Evolutionary conservation across 2,797 vertebrate genomes (phyloP), one percentile per base, ranked within the genome.

Genomic region (Poecilia gillii): DNA sequence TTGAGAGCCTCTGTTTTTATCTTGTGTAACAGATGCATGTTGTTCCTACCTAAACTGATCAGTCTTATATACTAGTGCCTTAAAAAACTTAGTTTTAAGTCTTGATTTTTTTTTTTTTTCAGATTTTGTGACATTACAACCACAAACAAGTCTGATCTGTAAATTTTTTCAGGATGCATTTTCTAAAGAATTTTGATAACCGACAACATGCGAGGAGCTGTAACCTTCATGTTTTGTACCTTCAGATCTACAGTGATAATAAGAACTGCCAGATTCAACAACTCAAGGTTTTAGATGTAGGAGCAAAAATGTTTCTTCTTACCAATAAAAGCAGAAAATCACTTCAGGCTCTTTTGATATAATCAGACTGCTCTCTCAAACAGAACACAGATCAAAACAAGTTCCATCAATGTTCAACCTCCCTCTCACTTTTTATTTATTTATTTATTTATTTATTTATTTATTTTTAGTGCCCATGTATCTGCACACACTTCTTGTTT

Each of bases 171-270:
- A 62, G 31, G 33, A 25, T n/a, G 25, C 25, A 57, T 28, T 57
- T 31, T 62, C 9, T 62, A 33, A 14, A 62, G n/a, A 13, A 5
- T 39, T 68, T 41, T 41, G 36, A 41, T 41, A 68, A 33, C 14
- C 39, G 18, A 23, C 25, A n/a, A 55, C 39, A 23, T 62, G 51
- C 71, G 28, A 23, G 18, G 47, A 0, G 59, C 75, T 72, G 20
- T n/a, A 4, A 36, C 68, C 64, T 43, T 45, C 72, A 20, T 81
- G 75, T 85, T 86, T 81, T 53, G 71, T 66, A 57, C 55, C 41
- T 49, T 74, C 33, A 55, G 79, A 81, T 89, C 81, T 81, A 78
- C 57, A 57, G 76, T 74, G 79, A 85, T 81, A 86, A 90, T 83
- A 82, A 73, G 14, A 41, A 77, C 53, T 79, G 72, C 31, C 41